Percentiles rank a stretch among this genome's conserved stretches.
Conservation (phyloP, 2,888 invertebrate species). For the Dicyrtoma fusca region DNA sequence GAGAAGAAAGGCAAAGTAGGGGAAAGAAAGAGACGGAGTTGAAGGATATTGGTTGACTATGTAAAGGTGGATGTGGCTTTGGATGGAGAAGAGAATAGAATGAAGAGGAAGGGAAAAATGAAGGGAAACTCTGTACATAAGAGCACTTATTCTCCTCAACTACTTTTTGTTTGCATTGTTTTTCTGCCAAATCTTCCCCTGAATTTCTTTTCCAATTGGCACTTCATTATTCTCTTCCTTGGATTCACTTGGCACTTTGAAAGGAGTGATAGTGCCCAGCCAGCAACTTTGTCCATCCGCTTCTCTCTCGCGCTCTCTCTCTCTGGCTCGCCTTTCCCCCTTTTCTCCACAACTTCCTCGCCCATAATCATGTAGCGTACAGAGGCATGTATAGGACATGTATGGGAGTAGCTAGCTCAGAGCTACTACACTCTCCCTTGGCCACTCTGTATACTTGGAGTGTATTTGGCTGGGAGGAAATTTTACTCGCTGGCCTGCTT, state of each 20-base stretch:
- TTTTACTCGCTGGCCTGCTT: too few species aligned
- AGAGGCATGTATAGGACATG: too few species aligned
- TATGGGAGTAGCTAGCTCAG: too few species aligned
- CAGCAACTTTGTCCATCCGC: slow-evolving; percentile 24
- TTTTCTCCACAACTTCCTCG: not conserved
- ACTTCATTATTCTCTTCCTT: slow-evolving; percentile 46
- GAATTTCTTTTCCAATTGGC: slow-evolving; percentile 35
- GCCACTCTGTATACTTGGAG: not conserved
- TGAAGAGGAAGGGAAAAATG: not conserved
- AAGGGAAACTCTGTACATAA: not conserved
- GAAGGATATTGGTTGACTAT: slow-evolving; percentile 2
- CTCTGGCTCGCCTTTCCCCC: too few species aligned
- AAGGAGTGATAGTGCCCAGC: slow-evolving; percentile 28
- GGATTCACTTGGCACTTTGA: slow-evolving; percentile 30
- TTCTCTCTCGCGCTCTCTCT: not conserved
- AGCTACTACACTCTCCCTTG: not conserved
- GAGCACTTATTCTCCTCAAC: slow-evolving; percentile 1
- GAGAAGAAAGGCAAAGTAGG: not conserved
- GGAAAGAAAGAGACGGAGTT: slow-evolving; percentile 16
- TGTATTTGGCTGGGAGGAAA: too few species aligned
- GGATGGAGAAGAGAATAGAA: too few species aligned
- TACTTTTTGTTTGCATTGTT: slow-evolving; percentile 44
- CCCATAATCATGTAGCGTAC: not conserved
- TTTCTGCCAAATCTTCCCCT: slow-evolving; percentile 29
- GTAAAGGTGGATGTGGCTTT: slow-evolving; percentile 4